Percentiles rank a stretch among this genome's conserved stretches.
These are phyloP conservation scores for Glossophaga mutica DNA, from an alignment of 2,797 vertebrate genomes.

Conservation along the genomic window DNA sequence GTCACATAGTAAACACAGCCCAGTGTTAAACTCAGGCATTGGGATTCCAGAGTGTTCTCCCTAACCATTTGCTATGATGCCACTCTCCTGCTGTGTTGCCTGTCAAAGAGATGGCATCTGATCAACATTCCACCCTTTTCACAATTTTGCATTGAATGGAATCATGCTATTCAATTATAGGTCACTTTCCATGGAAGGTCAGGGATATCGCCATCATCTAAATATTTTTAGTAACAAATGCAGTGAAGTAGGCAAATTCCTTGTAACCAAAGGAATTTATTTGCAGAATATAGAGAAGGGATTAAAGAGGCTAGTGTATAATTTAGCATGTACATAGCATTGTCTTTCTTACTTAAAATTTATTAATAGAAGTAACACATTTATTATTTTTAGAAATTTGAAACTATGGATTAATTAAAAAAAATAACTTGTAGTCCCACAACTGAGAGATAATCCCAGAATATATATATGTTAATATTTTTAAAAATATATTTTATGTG, in stretches of 20 bases:
- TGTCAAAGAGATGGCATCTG: constrained; percentile 7
- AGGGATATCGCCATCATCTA: not conserved
- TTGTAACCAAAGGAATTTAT: not conserved
- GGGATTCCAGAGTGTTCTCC: not conserved
- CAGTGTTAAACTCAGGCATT: not conserved
- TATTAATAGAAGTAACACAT: not conserved
- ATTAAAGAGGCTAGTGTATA: not conserved
- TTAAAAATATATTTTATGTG: not conserved
- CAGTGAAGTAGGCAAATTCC: not conserved
- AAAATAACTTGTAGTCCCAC: not conserved
- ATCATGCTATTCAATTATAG: not conserved
- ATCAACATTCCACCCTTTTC: not conserved
- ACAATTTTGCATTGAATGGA: not conserved
- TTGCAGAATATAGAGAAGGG: not conserved
- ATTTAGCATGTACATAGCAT: not conserved
- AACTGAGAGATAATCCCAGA: not conserved
- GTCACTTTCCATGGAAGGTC: not conserved
- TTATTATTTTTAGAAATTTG: not conserved
- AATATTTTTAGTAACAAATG: constrained; percentile 16
- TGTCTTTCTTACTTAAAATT: not conserved
- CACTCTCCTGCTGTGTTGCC: not conserved
- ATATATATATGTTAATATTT: not conserved
- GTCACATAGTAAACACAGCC: not conserved
- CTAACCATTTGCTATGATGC: not conserved
- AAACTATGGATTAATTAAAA: not conserved